A percentile compares a stretch with the other conserved stretches of the same genome.
These are phyloP conservation scores for Hypolimnas misippus DNA, from an alignment of 2,888 invertebrate species.

Conservation along the genomic window DNA sequence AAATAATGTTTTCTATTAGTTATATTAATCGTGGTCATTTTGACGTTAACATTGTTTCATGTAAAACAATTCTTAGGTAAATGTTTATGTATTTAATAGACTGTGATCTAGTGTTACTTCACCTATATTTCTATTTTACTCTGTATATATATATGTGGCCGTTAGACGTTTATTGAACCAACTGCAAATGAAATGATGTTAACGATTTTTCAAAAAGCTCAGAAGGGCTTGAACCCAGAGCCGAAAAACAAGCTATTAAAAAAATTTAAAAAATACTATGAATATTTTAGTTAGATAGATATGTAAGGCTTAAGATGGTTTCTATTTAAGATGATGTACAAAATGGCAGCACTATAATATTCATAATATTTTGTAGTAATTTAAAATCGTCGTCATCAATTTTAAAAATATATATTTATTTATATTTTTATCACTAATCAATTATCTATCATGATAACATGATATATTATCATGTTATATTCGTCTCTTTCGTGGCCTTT, in stretches of 20 bases:
- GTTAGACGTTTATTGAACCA: conserved; percentile 15
- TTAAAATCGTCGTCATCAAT: conserved; percentile 3
- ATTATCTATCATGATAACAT: conserved; percentile 24
- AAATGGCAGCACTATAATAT: conserved; percentile 10
- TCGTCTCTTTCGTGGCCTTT: conserved; percentile 25
- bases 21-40: conserved; percentile 62
- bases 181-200: neutral
- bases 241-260: too few species aligned
- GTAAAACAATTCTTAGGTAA: conserved; percentile 64
- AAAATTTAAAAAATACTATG: conserved; percentile 1
- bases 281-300: conserved; percentile 4
- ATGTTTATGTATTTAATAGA: conserved; percentile 80
- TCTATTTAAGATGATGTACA: neutral
- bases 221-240: too few species aligned
- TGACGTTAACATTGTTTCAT: conserved; percentile 62
- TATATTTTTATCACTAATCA: conserved; percentile 20
- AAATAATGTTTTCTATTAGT: conserved; percentile 27
- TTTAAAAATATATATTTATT: conserved; percentile 3
- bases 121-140: conserved; percentile 75
- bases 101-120: conserved; percentile 83
- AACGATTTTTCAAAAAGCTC: neutral
- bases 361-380: conserved; percentile 3
- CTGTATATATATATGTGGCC: conserved; percentile 44
- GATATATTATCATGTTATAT: conserved; percentile 32
- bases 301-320: neutral